Base-by-base conservation (phyloP, 2,888 invertebrate genomes). In the Caenorhabditis sinica region DNA sequence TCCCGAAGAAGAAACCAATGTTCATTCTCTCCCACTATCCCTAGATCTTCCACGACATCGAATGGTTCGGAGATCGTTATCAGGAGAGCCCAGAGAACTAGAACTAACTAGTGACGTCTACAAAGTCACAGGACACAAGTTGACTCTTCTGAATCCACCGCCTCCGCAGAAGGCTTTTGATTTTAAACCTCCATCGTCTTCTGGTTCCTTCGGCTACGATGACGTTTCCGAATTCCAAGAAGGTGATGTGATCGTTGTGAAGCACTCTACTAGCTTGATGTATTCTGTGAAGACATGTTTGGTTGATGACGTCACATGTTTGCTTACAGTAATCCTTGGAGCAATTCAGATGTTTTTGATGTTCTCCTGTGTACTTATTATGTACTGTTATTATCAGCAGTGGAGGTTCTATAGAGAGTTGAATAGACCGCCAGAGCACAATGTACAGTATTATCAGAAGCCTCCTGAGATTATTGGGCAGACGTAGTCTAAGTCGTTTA, bases 301-400 rank as follows among this genome's bases (percentile, higher is more conserved):
- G 8, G 60, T 86, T 5, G 86, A 89, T 36, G 88, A 90, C 68
- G 56, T 88, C 43, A 89, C 88, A 13, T 90, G 90, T 56, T 63
- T 88, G 58, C 89, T 90, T 43, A 87, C 87, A n/a, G 75, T 90
- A 20, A 58, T 87, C 40, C 75, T 90, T n/a, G 89, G 86, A 20
- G 61, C 80, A 2, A 60, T 90, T 15, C 90, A 90, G 53, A 73
- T 89, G 49, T 82, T 89, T 63, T 68, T 90, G 25, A 69, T 90
- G 56, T 43, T 89, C 15, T 75, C 86, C 30, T 89, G 89, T 61
- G 25, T 84, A 6, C 76, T 80, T 33, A 85, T 90, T 28, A 79
- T 90, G 68, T 89, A 83, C 69, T 83, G 85, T 60, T 87, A 88
- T 56, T 75, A 68, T 30, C 82, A 80, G 60, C 82, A 84, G 51